Base-by-base conservation (phyloP, 2,113 vertebrate genomes). In the Morphnarchus princeps region DNA sequence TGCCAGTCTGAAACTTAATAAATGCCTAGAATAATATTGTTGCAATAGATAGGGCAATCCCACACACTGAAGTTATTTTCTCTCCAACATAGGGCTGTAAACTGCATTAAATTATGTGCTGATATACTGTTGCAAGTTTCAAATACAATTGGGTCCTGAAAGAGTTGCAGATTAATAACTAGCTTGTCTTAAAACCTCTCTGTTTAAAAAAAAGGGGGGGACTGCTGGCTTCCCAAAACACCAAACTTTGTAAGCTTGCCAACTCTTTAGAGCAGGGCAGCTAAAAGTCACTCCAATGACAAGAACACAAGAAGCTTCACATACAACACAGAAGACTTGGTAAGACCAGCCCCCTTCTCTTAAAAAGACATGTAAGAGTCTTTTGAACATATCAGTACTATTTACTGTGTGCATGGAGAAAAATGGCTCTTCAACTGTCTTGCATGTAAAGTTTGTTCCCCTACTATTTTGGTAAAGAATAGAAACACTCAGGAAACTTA, bases 401-500 rank as follows among this genome's bases (percentile, higher is more conserved):
- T 61, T 72, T 22, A 55, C 6, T 55, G 6, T 3, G 12, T 16
- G n/a, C 42, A 54, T 0, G 1, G 6, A 36, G 3, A 8, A 59
- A 45, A 2, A 20, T 3, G 7, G 32, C 8, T 67, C n/a, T 59
- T 55, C 55, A 50, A 4, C 2, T 3, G 7, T 2, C 17, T 69
- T 16, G 2, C 25, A 32, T 3, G 1, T 21, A 2, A 19, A 32
- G 8, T 36, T 58, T 9, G 3, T 3, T 47, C 26, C 10, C 6
- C 42, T 28, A 1, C 22, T 38, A 5, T 13, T 71, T 31, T 15
- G 3, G 15, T 14, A 28, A 45, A 22, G 2, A 66, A 49, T 0
- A 50, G 9, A 34, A 55, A 42, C 1, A 0, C 0, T 0, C 2
- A 0, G 6, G 19, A 10, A 59, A 47, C 18, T 47, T 13, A 31